Conservation (phyloP, 2,113 vertebrate genomes). For the Zeus faber region DNA sequence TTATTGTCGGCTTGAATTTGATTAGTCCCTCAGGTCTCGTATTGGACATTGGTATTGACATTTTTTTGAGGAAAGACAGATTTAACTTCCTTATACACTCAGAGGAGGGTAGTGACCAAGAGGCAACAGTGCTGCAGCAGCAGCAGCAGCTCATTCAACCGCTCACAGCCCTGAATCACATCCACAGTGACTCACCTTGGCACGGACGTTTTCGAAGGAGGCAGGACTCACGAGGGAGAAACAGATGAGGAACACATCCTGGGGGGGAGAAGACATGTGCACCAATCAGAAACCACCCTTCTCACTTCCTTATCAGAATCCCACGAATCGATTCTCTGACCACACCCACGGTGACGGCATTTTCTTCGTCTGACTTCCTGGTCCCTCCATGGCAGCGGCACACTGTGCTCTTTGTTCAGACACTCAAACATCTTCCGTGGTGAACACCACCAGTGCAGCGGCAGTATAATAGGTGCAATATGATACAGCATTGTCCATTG, state of each 20-base stretch:
- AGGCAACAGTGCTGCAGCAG: too few relatives aligned
- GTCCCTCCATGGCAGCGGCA: neutral
- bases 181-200: conserved; percentile 80
- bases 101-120: too few relatives aligned
- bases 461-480: conserved; percentile 7
- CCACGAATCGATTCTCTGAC: neutral
- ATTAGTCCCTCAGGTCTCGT: too few relatives aligned
- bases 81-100: too few relatives aligned
- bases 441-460: too few relatives aligned
- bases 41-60: too few relatives aligned
- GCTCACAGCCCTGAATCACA: too few relatives aligned
- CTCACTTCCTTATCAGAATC: conserved; percentile 16
- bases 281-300: conserved; percentile 15
- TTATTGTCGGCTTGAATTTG: too few relatives aligned
- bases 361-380: conserved; percentile 13
- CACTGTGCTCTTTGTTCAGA: neutral
- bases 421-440: neutral
- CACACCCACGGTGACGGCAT: neutral
- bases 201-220: conserved; percentile 98
- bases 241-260: conserved; percentile 98
- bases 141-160: too few relatives aligned
- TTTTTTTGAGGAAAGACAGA: too few relatives aligned
- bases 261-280: conserved; percentile 40
- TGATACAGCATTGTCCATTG: conserved; percentile 4
- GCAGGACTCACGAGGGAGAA: conserved; percentile 98